Percentiles rank a stretch among this genome's conserved stretches.
Conservation (phyloP, 2,113 vertebrate species). For the Sisor rabdophorus region DNA sequence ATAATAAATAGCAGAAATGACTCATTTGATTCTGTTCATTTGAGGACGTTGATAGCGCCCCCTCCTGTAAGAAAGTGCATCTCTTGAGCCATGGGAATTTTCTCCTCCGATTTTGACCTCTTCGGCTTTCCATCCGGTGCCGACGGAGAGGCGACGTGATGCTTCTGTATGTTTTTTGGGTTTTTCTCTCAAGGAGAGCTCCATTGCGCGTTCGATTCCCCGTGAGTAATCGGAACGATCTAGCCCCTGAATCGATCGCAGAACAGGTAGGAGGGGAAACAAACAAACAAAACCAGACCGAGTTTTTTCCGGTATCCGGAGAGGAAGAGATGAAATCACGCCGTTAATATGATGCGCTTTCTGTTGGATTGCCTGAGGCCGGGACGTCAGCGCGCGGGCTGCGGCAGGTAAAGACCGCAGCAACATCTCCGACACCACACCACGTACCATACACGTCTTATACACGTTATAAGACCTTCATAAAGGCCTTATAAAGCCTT, state of each 20-base stretch:
- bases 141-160: conserved; percentile 16
- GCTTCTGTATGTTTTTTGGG: background rate
- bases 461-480: background rate
- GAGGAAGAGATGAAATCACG: background rate
- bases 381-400: conserved; percentile 40
- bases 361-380: conserved; percentile 52
- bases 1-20: no score
- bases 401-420: conserved; percentile 24
- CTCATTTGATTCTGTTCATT: no score
- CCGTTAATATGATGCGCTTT: conserved; percentile 51
- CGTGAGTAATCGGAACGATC: background rate
- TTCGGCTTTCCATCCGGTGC: conserved; percentile 15
- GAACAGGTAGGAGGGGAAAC: background rate
- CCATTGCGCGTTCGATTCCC: background rate
- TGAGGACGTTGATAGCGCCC: background rate
- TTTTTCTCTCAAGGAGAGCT: background rate
- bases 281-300: background rate
- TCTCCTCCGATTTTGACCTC: background rate
- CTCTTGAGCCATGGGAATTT: background rate
- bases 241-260: background rate
- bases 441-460: no score
- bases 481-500: background rate
- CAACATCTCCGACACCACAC: background rate
- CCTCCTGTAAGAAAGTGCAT: background rate
- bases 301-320: background rate